phyloP scores from a whole-genome alignment of 2,113 vertebrate genomes.

The Amblyornis subalaris region DNA sequence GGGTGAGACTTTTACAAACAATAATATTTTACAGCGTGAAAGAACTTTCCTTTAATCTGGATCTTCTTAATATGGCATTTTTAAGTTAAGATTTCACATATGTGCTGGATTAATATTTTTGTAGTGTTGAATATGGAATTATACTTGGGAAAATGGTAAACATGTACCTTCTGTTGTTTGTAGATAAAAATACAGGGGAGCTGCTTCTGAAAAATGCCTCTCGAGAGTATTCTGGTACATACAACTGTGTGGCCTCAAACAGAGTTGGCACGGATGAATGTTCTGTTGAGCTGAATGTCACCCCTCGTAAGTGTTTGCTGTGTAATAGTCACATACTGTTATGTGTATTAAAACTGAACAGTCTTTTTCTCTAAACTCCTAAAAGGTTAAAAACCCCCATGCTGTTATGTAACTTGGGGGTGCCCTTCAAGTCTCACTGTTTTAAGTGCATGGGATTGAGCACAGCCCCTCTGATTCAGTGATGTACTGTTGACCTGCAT shows the following conservation, averaged over 20 bases:
- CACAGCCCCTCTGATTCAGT: background rate
- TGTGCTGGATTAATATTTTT: background rate
- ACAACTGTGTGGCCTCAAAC: constrained; percentile 82
- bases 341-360: background rate
- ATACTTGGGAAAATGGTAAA: background rate
- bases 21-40: background rate
- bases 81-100: background rate
- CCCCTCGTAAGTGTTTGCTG: constrained; percentile 82
- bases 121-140: background rate
- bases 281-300: constrained; percentile 76
- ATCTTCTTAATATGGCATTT: fast-evolving
- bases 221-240: constrained; percentile 79
- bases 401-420: background rate
- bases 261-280: constrained; percentile 86
- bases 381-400: background rate
- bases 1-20: background rate
- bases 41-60: background rate
- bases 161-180: background rate
- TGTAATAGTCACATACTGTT: background rate
- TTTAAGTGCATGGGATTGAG: background rate
- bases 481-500: background rate
- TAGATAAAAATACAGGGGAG: constrained; percentile 80
- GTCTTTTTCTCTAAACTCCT: background rate
- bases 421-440: background rate
- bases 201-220: constrained; percentile 86